Evolutionary conservation across 2,888 invertebrate genomes (phyloP).

Genomic region (Platypus cylindrus): DNA sequence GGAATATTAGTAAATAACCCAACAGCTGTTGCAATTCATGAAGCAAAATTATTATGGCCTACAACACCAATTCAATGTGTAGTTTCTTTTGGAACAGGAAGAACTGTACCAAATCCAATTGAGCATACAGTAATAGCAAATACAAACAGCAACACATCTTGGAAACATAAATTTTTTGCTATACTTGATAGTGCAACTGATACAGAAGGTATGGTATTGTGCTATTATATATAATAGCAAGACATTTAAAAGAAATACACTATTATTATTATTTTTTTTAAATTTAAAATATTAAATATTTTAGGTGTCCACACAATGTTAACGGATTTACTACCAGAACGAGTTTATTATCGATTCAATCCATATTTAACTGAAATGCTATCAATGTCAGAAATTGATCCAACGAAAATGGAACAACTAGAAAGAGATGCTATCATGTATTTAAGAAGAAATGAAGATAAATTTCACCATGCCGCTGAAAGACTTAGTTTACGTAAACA

Average conservation of each 20-base stretch:
- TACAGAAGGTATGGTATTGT: conserved; percentile 53
- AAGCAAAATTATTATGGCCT: conserved; percentile 74
- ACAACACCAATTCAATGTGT: conserved; percentile 59
- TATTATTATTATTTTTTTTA: conserved; percentile 3
- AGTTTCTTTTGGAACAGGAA: conserved; percentile 71
- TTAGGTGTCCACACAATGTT: conserved; percentile 65
- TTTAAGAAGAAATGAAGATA: conserved; percentile 65
- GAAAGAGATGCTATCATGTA: conserved; percentile 68
- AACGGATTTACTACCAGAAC: conserved; percentile 59
- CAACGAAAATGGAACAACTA: conserved; percentile 56
- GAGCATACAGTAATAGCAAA: conserved; percentile 24
- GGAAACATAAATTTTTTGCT: conserved; percentile 68
- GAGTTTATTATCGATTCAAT: conserved; percentile 74
- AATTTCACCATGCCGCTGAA: conserved; percentile 49
- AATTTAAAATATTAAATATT: conserved; percentile 19
- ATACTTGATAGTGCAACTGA: conserved; percentile 78
- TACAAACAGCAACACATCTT: conserved; percentile 38
- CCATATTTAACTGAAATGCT: conserved; percentile 73
- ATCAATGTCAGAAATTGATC: conserved; percentile 67
- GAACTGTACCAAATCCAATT: conserved; percentile 36
- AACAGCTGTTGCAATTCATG: conserved; percentile 76
- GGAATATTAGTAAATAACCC: conserved; percentile 83
- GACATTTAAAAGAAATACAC: not conserved
- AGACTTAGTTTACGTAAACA: conserved; percentile 35
- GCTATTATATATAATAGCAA: conserved; percentile 2